These are phyloP conservation scores for Balaenoptera acutorostrata DNA, from an alignment of 2,113 vertebrate genomes.

Conservation along the genomic window DNA sequence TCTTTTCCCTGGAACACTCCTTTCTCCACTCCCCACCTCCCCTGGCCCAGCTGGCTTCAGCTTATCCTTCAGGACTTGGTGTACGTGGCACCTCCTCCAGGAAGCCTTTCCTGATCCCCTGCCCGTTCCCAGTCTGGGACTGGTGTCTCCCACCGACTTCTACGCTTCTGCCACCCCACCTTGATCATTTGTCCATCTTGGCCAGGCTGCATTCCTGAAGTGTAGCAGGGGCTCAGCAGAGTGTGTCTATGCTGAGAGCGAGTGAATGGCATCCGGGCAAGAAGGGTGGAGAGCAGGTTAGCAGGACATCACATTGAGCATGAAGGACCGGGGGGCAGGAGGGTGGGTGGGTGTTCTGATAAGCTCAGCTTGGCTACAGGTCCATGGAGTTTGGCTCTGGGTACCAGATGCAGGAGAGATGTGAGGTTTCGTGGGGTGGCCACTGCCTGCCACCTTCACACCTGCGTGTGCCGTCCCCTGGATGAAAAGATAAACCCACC, in stretches of 20 bases:
- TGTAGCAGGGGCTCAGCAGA: not conserved
- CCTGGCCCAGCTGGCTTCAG: not conserved
- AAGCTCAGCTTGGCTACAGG: not conserved
- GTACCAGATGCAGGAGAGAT: not conserved
- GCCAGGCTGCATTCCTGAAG: not conserved
- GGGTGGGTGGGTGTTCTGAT: not conserved
- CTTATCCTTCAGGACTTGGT: not conserved
- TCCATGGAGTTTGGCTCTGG: not conserved
- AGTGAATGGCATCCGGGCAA: not conserved
- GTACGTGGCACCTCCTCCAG: not conserved
- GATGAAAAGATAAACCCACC: not conserved
- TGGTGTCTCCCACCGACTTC: not conserved
- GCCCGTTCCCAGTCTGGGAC: not conserved
- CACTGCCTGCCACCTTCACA: not conserved
- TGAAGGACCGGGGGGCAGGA: rapidly evolving
- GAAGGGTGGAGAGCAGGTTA: not conserved
- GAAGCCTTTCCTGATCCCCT: not conserved
- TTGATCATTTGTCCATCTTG: not conserved
- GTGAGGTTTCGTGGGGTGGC: not conserved
- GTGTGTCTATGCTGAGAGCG: not conserved
- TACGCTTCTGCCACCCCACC: not conserved
- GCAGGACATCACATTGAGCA: not conserved
- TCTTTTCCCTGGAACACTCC: not conserved
- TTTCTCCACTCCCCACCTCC: not conserved
- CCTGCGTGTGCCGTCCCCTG: rapidly evolving